Evolutionary conservation across 2,797 vertebrate genomes (phyloP).

Genomic region (Pseudopleuronectes americanus): DNA sequence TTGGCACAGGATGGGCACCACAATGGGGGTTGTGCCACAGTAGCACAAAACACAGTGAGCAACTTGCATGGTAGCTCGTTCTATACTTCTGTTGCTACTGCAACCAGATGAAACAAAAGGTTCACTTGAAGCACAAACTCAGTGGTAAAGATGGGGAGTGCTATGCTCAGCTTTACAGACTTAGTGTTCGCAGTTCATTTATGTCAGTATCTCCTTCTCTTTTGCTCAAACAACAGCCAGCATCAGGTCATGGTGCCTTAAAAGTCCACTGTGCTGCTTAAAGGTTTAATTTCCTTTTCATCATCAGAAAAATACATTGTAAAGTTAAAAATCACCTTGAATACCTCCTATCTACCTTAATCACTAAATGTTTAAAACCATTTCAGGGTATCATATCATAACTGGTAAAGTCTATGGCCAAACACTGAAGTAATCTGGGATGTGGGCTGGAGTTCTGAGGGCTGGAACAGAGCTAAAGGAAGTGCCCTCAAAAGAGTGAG

Average conservation of each 20-base stretch:
- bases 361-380: neutral
- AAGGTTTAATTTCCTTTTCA: neutral
- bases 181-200: neutral
- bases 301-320: neutral
- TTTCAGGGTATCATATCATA: neutral
- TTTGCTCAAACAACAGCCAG: too few relatives aligned
- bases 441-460: neutral
- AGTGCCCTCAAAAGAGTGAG: neutral
- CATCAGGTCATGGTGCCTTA: neutral
- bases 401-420: neutral
- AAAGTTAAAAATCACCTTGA: neutral
- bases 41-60: constrained; percentile 11
- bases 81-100: constrained; percentile 1
- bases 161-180: neutral
- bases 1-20: constrained; percentile 36
- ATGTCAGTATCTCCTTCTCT: too few relatives aligned
- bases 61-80: constrained; percentile 2
- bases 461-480: constrained; percentile 9
- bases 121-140: neutral
- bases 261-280: neutral
- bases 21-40: constrained; percentile 30
- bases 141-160: neutral
- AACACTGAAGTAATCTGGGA: neutral
- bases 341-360: neutral
- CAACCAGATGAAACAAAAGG: constrained; percentile 17